A percentile compares a stretch with the other conserved stretches of the same genome.
phyloP scores from a whole-genome alignment of 2,113 vertebrate genomes.

The Dipodomys ordii region DNA sequence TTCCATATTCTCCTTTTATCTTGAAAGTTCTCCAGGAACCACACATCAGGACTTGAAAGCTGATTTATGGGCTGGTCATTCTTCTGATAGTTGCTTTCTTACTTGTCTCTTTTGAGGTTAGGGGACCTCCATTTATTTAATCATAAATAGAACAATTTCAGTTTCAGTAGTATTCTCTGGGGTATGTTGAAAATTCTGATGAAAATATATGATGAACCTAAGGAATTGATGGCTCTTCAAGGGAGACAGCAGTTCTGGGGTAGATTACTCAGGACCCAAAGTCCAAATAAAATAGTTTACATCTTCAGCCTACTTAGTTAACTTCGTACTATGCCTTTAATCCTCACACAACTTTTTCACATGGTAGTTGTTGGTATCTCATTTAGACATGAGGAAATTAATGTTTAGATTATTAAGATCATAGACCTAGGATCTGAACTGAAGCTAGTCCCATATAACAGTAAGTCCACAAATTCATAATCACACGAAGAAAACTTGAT shows the following conservation, averaged over 20 bases:
- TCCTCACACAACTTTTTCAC: not conserved
- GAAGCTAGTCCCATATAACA: not conserved
- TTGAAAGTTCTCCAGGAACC: not conserved
- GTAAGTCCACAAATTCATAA: not conserved
- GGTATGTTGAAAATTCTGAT: not conserved
- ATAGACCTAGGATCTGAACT: constrained; percentile 9
- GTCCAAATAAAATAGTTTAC: not conserved
- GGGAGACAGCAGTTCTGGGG: not conserved
- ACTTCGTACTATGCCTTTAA: constrained; percentile 4
- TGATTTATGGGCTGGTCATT: not conserved
- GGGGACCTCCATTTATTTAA: not conserved
- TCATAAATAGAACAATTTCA: not conserved
- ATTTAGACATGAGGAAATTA: constrained; percentile 5
- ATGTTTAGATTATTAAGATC: not conserved
- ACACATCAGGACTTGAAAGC: not conserved
- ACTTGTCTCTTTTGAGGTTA: not conserved
- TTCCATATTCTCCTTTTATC: not conserved
- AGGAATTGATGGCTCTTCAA: not conserved
- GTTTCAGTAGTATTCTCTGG: constrained; percentile 16
- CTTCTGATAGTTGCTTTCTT: not conserved
- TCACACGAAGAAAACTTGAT: not conserved
- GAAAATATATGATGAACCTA: not conserved
- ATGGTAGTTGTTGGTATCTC: not conserved
- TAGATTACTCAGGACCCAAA: constrained; percentile 7
- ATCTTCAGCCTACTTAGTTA: constrained; percentile 29